Percentiles rank a stretch among this genome's conserved stretches.
phyloP scores from a whole-genome alignment of 2,113 vertebrate genomes.

The Crypturellus undulatus region DNA sequence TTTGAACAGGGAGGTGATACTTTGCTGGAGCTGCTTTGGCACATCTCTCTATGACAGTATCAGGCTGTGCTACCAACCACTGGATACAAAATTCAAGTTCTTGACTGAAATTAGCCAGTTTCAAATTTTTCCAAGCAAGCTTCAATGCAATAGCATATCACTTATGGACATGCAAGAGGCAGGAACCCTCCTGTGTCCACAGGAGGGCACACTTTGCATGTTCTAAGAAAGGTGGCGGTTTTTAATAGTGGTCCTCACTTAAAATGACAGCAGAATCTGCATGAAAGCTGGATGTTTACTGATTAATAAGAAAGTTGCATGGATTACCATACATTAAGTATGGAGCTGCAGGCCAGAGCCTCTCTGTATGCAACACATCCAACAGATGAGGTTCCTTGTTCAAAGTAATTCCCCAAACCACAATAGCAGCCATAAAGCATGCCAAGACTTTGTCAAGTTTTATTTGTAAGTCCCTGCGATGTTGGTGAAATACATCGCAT shows the following conservation, averaged over 20 bases:
- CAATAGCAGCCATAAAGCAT: neutral
- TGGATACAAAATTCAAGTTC: neutral
- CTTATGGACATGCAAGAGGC: neutral
- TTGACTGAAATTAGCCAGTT: neutral
- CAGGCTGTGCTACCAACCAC: neutral
- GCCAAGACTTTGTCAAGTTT: neutral
- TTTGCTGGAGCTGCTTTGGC: neutral
- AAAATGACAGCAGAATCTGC: neutral
- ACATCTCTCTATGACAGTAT: neutral
- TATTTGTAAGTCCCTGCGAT: neutral
- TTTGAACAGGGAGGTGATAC: neutral
- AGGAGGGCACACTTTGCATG: neutral
- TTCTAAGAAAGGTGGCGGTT: neutral
- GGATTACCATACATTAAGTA: neutral
- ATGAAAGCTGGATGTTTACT: neutral
- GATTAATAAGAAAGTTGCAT: neutral
- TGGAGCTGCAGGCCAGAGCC: neutral
- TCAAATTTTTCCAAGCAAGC: neutral
- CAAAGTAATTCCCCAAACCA: neutral
- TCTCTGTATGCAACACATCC: neutral
- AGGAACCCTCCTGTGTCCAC: neutral
- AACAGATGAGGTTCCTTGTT: neutral
- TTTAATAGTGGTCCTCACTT: neutral
- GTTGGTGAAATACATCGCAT: neutral
- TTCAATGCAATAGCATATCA: neutral